Evolutionary conservation across 1,140 invertebrate species (phyloP), one percentile per base, ranked within the genome.

Genomic region (Oreohelix idahoensis): DNA sequence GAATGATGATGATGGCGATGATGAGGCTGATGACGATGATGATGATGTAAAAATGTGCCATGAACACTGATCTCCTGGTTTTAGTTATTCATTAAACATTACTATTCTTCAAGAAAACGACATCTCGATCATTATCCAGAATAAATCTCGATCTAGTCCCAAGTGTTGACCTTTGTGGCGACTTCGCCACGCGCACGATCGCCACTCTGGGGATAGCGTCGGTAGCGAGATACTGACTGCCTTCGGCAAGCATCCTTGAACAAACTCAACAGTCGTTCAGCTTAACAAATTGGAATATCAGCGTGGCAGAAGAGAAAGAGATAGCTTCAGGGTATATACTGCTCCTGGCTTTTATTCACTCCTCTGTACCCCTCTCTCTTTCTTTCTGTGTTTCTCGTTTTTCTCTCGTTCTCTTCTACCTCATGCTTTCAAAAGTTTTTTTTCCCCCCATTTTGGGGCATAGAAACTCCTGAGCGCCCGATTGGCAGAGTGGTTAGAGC

Each of bases 221-320:
- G 26, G 20, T 4, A 10, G 10, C 23, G 51, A 26, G 26, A 26
- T 58, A 58, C 26, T 20, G 51, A 26, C 1, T 32, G 63, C 29
- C 63, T 17, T 2, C 1, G 17, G 63, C 63, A 29, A 8, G 63
- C 63, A 13, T 66, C 29, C 63, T 66, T 66, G 63, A 66, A 66
- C n/a, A 32, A 66, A 66, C n/a, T 66, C 63, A 66, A 66, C 11
- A 66, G 63, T 66, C n/a, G 29, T 66, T 66, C 29, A 66, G n/a
- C 17, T 66, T 66, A 13, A 66, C 63, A 66, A 66, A 66, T 66
- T 66, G 63, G 63, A 23, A 66, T 66, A 66, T 32, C 63, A 32
- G 63, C 11, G 20, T n/a, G 10, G 10, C 26, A 58, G 53, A 58
- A 15, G 2, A 58, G 20, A 58, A 58, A 15, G 20, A 23, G 4